Percentiles rank a stretch among this genome's conserved stretches.
These are phyloP conservation scores for Amphipyra berbera DNA, from an alignment of 2,888 invertebrate species.

Conservation along the genomic window DNA sequence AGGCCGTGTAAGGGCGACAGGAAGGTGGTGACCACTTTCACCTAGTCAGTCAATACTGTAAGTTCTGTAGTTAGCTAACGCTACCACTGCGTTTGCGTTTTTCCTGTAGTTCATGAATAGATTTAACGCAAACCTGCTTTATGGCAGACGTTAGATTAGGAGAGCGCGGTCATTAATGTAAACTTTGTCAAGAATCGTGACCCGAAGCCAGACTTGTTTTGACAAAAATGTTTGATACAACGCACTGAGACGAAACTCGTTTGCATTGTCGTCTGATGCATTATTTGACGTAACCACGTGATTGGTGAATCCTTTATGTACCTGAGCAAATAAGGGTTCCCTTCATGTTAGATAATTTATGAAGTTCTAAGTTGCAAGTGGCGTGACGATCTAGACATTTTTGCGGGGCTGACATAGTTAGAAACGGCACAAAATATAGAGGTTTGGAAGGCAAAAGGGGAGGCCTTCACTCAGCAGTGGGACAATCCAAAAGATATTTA, in stretches of 20 bases:
- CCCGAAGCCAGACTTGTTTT: slow-evolving; percentile 41
- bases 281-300: slow-evolving; percentile 15
- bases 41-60: slow-evolving; percentile 56
- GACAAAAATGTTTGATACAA: slow-evolving; percentile 1
- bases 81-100: no score
- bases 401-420: no score
- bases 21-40: slow-evolving; percentile 73
- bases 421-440: no score
- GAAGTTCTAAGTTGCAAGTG: no score
- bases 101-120: no score
- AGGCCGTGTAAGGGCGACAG: slow-evolving; percentile 67
- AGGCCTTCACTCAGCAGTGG: no score
- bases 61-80: no score
- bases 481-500: no score
- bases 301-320: background rate
- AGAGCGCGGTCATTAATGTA: slow-evolving; percentile 66
- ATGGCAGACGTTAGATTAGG: slow-evolving; percentile 40
- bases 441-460: no score
- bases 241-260: slow-evolving; percentile 9
- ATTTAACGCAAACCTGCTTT: no score
- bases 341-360: no score
- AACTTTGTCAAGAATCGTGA: slow-evolving; percentile 62
- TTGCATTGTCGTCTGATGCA: slow-evolving; percentile 10
- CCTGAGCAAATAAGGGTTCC: background rate
- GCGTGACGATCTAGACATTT: no score